Percentiles rank a stretch among this genome's conserved stretches.
phyloP scores from a whole-genome alignment of 2,113 vertebrate species.

The Bucco capensis region DNA sequence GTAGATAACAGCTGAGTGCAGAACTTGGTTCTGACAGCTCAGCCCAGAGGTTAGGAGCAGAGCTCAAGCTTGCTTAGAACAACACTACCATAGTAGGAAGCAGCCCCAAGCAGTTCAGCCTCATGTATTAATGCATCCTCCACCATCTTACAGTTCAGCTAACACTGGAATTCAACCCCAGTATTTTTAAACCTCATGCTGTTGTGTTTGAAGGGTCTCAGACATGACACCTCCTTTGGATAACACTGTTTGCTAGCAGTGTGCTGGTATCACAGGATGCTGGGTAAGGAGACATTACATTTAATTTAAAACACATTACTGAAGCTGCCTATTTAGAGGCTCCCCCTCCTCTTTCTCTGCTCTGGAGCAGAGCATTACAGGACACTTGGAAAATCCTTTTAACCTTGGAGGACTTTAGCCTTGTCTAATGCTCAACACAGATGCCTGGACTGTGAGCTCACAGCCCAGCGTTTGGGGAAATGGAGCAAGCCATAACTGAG shows the following conservation, averaged over 20 bases:
- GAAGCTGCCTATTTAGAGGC: background rate
- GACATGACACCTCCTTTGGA: background rate
- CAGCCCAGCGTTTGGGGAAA: background rate
- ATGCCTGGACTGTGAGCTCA: accelerated
- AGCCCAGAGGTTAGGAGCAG: background rate
- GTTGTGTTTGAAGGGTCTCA: background rate
- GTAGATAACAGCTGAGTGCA: background rate
- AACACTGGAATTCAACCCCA: accelerated
- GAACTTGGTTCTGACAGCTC: background rate
- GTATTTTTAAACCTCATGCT: background rate
- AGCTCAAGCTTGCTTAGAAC: background rate
- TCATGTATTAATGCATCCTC: accelerated
- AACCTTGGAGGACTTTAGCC: background rate
- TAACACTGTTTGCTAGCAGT: background rate
- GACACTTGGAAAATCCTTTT: background rate
- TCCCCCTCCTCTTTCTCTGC: background rate
- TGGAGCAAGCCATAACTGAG: accelerated
- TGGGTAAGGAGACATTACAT: background rate
- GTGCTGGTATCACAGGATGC: background rate
- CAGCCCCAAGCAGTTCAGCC: background rate
- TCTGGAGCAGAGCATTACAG: background rate
- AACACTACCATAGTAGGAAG: constrained; percentile 47
- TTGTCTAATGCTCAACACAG: accelerated
- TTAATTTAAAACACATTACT: background rate
- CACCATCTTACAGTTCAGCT: background rate